A percentile compares a stretch with the other conserved stretches of the same genome.
Conservation (phyloP, 2,888 invertebrate genomes). For the Flexamia atlantica region DNA sequence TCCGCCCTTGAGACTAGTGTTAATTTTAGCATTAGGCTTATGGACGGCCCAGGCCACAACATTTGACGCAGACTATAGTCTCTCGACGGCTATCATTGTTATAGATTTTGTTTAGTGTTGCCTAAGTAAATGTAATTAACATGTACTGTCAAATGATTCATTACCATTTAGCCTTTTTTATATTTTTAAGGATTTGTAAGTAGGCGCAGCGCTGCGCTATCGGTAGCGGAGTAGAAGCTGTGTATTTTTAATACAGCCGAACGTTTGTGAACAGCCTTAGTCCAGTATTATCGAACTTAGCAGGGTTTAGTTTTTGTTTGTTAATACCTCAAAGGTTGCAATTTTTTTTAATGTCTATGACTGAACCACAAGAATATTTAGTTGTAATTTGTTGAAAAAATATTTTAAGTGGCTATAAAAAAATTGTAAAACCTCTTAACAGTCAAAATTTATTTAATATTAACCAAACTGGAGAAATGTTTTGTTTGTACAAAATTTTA, state of each 20-base stretch:
- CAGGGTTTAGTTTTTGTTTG: conserved; percentile 53
- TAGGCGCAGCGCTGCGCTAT: conserved; percentile 4
- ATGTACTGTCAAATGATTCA: conserved; percentile 45
- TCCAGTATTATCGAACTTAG: conserved; percentile 61
- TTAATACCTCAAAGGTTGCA: conserved; percentile 36
- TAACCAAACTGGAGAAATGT: conserved; percentile 10
- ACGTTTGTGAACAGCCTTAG: conserved; percentile 54
- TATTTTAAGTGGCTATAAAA: background rate
- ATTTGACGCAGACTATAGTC: no score
- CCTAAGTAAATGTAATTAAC: conserved; percentile 49
- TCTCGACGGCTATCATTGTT: conserved; percentile 48
- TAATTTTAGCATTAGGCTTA: no score
- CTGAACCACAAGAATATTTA: background rate
- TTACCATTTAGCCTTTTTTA: conserved; percentile 62
- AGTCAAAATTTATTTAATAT: background rate
- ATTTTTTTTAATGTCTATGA: background rate
- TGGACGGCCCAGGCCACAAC: no score
- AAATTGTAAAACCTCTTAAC: no score
- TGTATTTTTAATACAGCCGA: conserved; percentile 60
- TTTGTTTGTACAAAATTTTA: conserved; percentile 50
- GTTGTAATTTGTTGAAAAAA: conserved; percentile 1
- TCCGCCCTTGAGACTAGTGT: no score
- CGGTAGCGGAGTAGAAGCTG: conserved; percentile 28
- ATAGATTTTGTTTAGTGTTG: conserved; percentile 51
- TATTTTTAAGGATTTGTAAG: conserved; percentile 48